Conservation (phyloP, 2,113 vertebrate species). For the Propithecus coquereli region DNA sequence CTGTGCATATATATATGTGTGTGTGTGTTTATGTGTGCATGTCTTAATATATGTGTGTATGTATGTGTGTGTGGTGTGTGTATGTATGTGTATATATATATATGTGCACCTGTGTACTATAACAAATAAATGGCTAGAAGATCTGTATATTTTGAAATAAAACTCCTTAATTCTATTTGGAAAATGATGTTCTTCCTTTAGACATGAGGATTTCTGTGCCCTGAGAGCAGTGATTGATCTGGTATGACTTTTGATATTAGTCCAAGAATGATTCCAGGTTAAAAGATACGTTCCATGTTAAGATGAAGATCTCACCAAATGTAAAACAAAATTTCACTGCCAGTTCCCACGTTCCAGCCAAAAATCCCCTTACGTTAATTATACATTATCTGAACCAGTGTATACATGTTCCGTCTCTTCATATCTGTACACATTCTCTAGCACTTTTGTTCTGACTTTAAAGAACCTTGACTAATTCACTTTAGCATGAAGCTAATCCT, state of each 20-base stretch:
- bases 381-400: neutral
- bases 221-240: neutral
- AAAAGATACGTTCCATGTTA: neutral
- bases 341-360: neutral
- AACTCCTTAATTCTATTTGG: neutral
- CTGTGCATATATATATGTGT: neutral
- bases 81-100: neutral
- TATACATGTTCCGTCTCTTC: neutral
- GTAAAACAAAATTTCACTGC: neutral
- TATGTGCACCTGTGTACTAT: rapidly evolving
- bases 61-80: neutral
- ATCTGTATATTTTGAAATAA: neutral
- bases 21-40: rapidly evolving
- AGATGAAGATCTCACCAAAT: neutral
- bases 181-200: neutral
- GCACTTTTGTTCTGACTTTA: constrained; percentile 47
- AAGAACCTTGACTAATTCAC: constrained; percentile 60
- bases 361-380: neutral
- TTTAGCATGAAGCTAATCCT: constrained; percentile 49
- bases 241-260: neutral
- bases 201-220: neutral
- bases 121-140: neutral
- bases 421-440: neutral
- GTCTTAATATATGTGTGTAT: neutral
- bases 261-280: neutral